Conservation (phyloP, 2,113 vertebrate species). For the Thunnus maccoyii region DNA sequence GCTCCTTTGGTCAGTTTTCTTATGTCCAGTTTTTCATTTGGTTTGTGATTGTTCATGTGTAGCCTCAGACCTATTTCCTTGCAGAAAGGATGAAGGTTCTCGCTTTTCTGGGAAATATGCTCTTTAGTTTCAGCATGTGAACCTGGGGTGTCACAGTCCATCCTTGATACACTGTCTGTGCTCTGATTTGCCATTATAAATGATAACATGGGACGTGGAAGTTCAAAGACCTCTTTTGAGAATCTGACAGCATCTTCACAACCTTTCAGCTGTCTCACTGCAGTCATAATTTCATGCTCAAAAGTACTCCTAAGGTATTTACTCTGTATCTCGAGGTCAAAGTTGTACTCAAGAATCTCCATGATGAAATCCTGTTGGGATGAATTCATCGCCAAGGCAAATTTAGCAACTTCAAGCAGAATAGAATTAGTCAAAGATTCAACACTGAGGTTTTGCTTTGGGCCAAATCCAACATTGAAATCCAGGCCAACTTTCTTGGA, state of each 20-base stretch:
- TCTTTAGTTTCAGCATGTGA: neutral
- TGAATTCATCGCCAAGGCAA: conserved; percentile 43
- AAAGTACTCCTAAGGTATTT: conserved; percentile 3
- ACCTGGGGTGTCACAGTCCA: neutral
- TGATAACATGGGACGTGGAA: conserved; percentile 7
- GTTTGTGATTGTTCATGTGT: neutral
- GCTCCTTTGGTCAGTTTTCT: conserved; percentile 39
- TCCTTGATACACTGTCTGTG: neutral
- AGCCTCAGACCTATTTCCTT: conserved; percentile 45
- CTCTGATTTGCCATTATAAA: neutral
- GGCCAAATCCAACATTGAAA: conserved; percentile 49
- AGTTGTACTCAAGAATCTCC: conserved; percentile 59
- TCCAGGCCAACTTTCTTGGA: conserved; percentile 2
- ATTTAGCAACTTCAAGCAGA: conserved; percentile 40
- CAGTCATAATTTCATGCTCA: conserved; percentile 6
- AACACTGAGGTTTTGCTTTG: conserved; percentile 28
- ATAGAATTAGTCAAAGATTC: neutral
- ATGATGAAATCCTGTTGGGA: conserved; percentile 50
- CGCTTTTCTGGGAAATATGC: neutral
- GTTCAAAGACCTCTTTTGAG: conserved; percentile 41
- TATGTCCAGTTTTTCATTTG: conserved; percentile 20
- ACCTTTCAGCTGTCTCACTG: conserved; percentile 23
- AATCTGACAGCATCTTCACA: conserved; percentile 24
- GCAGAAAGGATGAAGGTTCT: conserved; percentile 26
- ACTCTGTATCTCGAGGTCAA: conserved; percentile 22